Evolutionary conservation across 2,113 vertebrate genomes (phyloP).

Genomic region (Clarias batrachus): DNA sequence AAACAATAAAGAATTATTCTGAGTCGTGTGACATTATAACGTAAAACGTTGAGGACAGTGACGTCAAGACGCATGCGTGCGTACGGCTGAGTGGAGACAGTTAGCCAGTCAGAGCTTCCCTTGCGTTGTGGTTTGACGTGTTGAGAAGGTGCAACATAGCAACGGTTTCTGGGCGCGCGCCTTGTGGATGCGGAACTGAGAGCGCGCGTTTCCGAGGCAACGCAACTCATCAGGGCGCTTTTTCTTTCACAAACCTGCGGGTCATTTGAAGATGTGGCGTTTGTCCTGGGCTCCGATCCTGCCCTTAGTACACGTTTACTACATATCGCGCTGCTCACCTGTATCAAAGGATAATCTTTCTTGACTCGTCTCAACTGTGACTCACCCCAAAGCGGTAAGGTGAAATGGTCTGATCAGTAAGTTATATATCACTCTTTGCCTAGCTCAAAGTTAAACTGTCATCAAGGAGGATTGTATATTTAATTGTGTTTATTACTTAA

Average conservation of each 20-base stretch:
- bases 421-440: neutral
- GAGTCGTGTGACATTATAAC: neutral
- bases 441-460: neutral
- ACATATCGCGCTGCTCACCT: neutral
- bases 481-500: neutral
- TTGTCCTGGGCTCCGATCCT: neutral
- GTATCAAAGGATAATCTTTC: constrained; percentile 25
- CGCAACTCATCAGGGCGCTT: neutral
- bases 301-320: neutral
- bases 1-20: neutral
- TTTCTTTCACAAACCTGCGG: neutral
- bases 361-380: neutral
- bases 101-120: constrained; percentile 2
- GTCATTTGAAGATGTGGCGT: neutral
- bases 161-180: neutral
- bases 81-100: constrained; percentile 44
- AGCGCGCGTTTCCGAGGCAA: neutral
- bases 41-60: constrained; percentile 54
- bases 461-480: neutral
- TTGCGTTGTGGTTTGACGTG: neutral
- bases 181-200: neutral
- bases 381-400: neutral
- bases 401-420: neutral
- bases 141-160: constrained; percentile 33
- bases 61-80: constrained; percentile 71